A percentile compares a stretch with the other conserved stretches of the same genome.
These are phyloP conservation scores for Euzophera pinguis DNA, from an alignment of 2,888 invertebrate species.

Conservation along the genomic window DNA sequence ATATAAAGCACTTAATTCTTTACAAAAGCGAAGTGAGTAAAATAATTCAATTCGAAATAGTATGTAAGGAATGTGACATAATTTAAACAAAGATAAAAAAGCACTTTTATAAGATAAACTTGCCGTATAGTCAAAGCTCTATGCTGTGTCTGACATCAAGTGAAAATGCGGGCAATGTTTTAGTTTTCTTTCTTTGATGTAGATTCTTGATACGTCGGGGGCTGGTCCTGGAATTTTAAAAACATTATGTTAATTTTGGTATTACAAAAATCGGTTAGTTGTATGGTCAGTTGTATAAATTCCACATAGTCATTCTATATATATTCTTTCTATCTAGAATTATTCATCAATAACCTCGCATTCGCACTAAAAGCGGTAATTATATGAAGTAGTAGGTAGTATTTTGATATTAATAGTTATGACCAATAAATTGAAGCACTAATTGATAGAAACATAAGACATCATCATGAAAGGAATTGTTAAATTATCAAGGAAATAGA, in stretches of 20 bases:
- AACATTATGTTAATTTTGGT: not conserved
- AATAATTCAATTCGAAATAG: not conserved
- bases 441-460: too few species aligned
- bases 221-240: constrained; percentile 84
- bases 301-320: too few species aligned
- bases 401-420: too few species aligned
- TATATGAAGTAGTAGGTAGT: too few species aligned
- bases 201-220: constrained; percentile 89
- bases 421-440: too few species aligned
- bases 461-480: too few species aligned
- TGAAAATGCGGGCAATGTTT: constrained; percentile 71
- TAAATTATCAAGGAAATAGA: too few species aligned
- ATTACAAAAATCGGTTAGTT: too few species aligned
- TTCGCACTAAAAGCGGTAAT: too few species aligned
- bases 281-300: too few species aligned
- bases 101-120: not conserved
- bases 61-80: constrained; percentile 1
- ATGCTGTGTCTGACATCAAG: constrained; percentile 30
- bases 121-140: not conserved
- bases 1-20: not conserved
- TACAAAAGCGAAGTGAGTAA: not conserved
- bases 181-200: constrained; percentile 87
- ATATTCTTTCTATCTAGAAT: too few species aligned
- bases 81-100: not conserved
- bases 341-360: too few species aligned